Evolutionary conservation across 2,888 invertebrate genomes (phyloP), one percentile per base, ranked within the genome.

Genomic region (Clostera curtula): DNA sequence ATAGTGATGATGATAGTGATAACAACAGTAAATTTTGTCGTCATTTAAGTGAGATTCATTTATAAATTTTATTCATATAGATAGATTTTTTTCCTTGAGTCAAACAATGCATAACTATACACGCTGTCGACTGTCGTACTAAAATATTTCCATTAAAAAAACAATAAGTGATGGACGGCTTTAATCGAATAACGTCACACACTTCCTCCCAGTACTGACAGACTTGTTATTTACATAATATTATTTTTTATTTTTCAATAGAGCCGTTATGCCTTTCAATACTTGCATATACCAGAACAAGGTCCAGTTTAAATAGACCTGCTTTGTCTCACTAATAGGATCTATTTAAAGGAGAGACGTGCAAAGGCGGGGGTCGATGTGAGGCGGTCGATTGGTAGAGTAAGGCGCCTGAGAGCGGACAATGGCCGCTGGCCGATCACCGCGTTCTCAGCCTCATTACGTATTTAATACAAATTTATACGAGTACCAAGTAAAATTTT

Each of bases 171-270:
- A n/a, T n/a, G n/a, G n/a, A n/a, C n/a, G n/a, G n/a, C n/a, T n/a
- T n/a, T n/a, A n/a, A n/a, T n/a, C 15, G 4, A 6, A 15, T 15
- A 4, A 6, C 28, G 49, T 48, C 40, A 43, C 28, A 37, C 40
- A 41, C 49, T 62, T 52, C 56, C 56, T 48, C 35, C 35, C 35
- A 43, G 47, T 45, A 45, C 40, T 45, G 50, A 53, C 49, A 44
- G 44, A 50, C 46, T 43, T 47, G 48, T 54, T 60, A 70, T 69
- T 68, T 63, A 67, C 64, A 67, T 70, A 60, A 53, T 60, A 59
- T 44, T 41, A 65, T 66, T 80, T 77, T 76, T 73, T 72, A 75
- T 74, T 80, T 80, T 77, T 77, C 75, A 76, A 76, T 74, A 71
- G 61, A 53, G 52, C 46, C 70, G 69, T 77, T 80, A 75, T 75